Evolutionary conservation across 2,888 invertebrate genomes (phyloP), one percentile per base, ranked within the genome.

Genomic region (Agriopis aurantiaria): DNA sequence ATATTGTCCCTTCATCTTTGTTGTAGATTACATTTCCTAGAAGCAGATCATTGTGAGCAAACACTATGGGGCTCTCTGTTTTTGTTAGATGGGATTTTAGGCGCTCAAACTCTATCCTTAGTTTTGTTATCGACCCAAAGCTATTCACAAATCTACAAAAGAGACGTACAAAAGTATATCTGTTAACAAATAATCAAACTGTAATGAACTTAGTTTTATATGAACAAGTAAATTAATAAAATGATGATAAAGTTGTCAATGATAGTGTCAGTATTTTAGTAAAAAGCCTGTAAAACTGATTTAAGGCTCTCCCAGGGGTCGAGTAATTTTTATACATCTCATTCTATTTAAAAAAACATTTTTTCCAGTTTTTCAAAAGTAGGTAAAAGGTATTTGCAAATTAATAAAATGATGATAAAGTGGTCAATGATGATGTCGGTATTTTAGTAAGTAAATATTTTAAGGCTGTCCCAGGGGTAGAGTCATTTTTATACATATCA

Each of bases 41-140:
- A 82, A 99, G 95, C 76, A 99, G 96, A 95, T 99, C 99, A 94
- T 99, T 99, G 95, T 99, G 99, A 89, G 98, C 97, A 95, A 99
- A 99, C 72, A 99, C 99, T 76, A 98, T 90, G 52, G 97, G 97
- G 95, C 96, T 97, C 79, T 95, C 91, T 56, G 96, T 89, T 83
- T 95, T 92, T 74, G 93, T 93, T 83, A 98, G 93, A 78, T 94
- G 95, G 60, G 92, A 91, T 86, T 96, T 96, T 80, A 97, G 92
- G 69, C 91, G 90, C 75, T 95, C 93, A 84, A 97, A 96, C 88
- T 98, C 97, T 78, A 95, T 91, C 86, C 96, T 94, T 81, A 99
- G 93, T 84, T 95, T 95, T 80, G 94, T 91, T 89, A 96, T 95
- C 68, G 96, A 95, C 82, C 96, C 95, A 86, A 97, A 96, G 81